Evolutionary conservation across 2,797 vertebrate genomes (phyloP).

Genomic region (Poeciliopsis turneri): DNA sequence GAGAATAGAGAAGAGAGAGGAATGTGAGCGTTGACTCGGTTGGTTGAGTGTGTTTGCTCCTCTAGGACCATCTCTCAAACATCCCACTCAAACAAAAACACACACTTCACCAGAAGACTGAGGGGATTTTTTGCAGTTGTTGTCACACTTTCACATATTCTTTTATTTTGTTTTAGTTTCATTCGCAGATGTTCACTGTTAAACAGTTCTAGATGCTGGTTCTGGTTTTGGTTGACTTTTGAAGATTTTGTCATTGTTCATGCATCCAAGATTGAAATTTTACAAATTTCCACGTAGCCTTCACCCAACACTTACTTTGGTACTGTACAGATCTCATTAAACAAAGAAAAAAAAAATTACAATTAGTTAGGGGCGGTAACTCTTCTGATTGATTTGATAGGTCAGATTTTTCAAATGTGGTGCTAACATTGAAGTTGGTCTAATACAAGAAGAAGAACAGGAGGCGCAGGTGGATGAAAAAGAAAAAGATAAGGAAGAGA

Average conservation of each 20-base stretch:
- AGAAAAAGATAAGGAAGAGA: too few relatives aligned
- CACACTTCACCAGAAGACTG: slow-evolving; percentile 34
- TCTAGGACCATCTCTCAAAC: slow-evolving; percentile 71
- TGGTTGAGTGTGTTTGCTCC: slow-evolving; percentile 75
- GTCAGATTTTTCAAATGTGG: background rate
- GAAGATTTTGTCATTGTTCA: slow-evolving; percentile 35
- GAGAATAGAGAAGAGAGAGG: slow-evolving; percentile 60
- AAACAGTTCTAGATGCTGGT: slow-evolving; percentile 17
- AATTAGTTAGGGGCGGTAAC: background rate
- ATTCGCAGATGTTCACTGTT: slow-evolving; percentile 19
- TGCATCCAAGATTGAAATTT: slow-evolving; percentile 36
- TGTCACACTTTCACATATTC: slow-evolving; percentile 37
- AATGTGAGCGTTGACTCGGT: slow-evolving; percentile 63
- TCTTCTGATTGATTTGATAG: background rate
- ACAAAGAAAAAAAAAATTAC: slow-evolving; percentile 19
- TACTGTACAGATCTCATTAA: slow-evolving; percentile 9
- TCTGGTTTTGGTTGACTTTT: slow-evolving; percentile 7
- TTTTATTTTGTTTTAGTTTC: slow-evolving; percentile 29
- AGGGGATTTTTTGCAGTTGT: slow-evolving; percentile 36
- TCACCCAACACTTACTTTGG: slow-evolving; percentile 5
- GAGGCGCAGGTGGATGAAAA: too few relatives aligned
- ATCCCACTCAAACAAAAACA: slow-evolving; percentile 68
- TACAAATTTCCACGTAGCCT: slow-evolving; percentile 8
- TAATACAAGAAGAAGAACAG: background rate
- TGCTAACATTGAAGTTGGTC: background rate